A percentile compares a stretch with the other conserved stretches of the same genome.
Evolutionary conservation across 1,140 invertebrate genomes (phyloP).

Genomic region (Hypsibius dujardini): DNA sequence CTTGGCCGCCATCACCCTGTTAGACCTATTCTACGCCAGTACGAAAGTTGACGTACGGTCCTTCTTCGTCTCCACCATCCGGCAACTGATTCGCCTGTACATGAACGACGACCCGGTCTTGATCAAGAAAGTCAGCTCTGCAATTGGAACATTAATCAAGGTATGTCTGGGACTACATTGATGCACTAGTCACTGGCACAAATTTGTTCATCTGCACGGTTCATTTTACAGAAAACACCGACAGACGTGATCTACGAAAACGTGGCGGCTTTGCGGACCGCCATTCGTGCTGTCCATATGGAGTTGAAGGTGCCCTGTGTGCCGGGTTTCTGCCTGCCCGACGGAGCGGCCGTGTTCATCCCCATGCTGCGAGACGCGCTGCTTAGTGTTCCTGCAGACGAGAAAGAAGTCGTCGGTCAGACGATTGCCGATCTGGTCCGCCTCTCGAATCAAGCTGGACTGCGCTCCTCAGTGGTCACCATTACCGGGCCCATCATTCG

Average conservation of each 20-base stretch:
- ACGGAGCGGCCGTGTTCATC: slow-evolving; percentile 78
- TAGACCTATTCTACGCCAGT: slow-evolving; percentile 23
- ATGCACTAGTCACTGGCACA: slow-evolving; percentile 21
- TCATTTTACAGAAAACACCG: neutral
- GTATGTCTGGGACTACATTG: slow-evolving; percentile 22
- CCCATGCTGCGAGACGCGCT: slow-evolving; percentile 89
- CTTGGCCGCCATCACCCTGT: slow-evolving; percentile 21
- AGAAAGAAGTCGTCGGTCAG: slow-evolving; percentile 80
- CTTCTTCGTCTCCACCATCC: slow-evolving; percentile 24
- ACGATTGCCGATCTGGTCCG: slow-evolving; percentile 46
- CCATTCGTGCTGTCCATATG: slow-evolving; percentile 24
- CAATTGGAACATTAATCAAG: slow-evolving; percentile 24
- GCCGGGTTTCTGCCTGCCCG: slow-evolving; percentile 84
- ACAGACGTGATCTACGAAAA: slow-evolving; percentile 21
- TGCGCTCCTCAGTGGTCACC: slow-evolving; percentile 84
- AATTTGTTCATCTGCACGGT: no score
- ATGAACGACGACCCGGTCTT: slow-evolving; percentile 21
- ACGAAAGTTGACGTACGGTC: slow-evolving; percentile 20
- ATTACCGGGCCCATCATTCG: slow-evolving; percentile 93
- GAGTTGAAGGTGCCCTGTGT: slow-evolving; percentile 39
- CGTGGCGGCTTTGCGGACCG: slow-evolving; percentile 25
- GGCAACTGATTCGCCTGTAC: slow-evolving; percentile 26
- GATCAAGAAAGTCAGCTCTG: slow-evolving; percentile 22
- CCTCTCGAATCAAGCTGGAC: slow-evolving; percentile 35
- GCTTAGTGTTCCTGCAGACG: slow-evolving; percentile 74